These are phyloP conservation scores for Syrista parreyssii DNA, from an alignment of 2,888 invertebrate genomes.

Conservation along the genomic window DNA sequence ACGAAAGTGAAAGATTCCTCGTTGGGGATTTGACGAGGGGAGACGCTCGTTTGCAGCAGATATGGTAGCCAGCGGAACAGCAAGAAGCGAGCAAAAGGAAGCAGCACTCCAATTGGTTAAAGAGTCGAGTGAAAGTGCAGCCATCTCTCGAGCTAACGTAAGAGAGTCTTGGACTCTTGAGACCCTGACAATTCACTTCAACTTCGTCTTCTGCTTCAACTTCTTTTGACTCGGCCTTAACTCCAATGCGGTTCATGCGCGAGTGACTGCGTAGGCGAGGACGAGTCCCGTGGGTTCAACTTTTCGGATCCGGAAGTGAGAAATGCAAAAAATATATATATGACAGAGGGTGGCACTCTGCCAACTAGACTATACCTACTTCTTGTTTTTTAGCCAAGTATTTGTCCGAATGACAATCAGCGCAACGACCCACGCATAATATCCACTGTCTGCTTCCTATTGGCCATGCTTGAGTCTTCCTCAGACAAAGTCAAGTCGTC, in stretches of 20 bases:
- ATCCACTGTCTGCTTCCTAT: neutral
- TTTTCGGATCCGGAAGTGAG: neutral
- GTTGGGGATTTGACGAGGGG: neutral
- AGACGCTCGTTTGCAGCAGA: neutral
- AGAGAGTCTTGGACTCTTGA: neutral
- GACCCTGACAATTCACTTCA: neutral
- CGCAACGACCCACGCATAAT: neutral
- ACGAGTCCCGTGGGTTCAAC: neutral
- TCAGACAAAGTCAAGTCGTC: neutral
- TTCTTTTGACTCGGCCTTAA: neutral
- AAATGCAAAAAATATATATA: neutral
- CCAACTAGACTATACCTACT: neutral
- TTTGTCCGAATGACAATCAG: neutral
- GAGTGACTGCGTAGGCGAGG: neutral
- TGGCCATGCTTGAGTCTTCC: neutral
- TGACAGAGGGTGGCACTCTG: neutral
- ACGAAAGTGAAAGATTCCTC: neutral
- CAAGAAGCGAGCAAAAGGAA: neutral
- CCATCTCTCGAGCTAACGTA: neutral
- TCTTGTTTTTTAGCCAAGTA: neutral
- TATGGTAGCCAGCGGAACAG: neutral
- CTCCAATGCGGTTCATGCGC: neutral
- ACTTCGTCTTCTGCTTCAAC: neutral
- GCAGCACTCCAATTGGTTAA: neutral
- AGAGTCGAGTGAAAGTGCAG: neutral